Base-by-base conservation (phyloP, 2,113 vertebrate species). In the Ageneiosus marmoratus region DNA sequence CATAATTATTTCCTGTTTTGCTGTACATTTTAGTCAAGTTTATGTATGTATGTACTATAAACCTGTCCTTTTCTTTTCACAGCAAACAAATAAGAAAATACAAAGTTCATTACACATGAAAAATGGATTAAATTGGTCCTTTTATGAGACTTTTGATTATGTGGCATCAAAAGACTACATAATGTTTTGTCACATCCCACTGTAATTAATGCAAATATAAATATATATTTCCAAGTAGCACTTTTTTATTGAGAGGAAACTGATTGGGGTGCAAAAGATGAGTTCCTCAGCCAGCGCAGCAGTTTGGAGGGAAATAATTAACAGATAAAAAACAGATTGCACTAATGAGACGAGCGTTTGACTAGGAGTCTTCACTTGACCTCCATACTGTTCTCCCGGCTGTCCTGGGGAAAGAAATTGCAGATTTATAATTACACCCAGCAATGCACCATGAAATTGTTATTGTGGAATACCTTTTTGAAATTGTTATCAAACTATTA, bases 391-490 rank as follows among this genome's bases (percentile, higher is more conserved):
- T 92, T 93, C 79, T 88, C 89, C 90, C 56, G 85, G 88, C 90
- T 87, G 93, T 89, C 90, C 87, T 85, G 87, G 9, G 27, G 53
- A 44, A n/a, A 27, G 24, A 56, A 74, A 88, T 84, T 82, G 81
- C 87, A 84, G 91, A 90, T 92, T 94, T 93, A 92, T 93, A 94
- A 94, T 94, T 94, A 94, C 91, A 91, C 90, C 91, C 90, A 88
- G 93, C 91, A 94, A 94, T 95, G 92, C 92, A 91, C 89, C 93
- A 93, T 94, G 93, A 94, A 94, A 94, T 94, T 93, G 93, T 94
- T 94, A 94, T 94, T 93, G 93, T 94, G 91, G 90, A 92, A 91
- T 92, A 93, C 92, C 90, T 92, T 94, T 95, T 94, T 94, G 90
- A 93, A 94, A 94, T 92, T 90, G 92, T 92, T 94, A 94, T 94